These are phyloP conservation scores for Tadarida brasiliensis DNA, from an alignment of 2,797 vertebrate genomes.

Conservation along the genomic window DNA sequence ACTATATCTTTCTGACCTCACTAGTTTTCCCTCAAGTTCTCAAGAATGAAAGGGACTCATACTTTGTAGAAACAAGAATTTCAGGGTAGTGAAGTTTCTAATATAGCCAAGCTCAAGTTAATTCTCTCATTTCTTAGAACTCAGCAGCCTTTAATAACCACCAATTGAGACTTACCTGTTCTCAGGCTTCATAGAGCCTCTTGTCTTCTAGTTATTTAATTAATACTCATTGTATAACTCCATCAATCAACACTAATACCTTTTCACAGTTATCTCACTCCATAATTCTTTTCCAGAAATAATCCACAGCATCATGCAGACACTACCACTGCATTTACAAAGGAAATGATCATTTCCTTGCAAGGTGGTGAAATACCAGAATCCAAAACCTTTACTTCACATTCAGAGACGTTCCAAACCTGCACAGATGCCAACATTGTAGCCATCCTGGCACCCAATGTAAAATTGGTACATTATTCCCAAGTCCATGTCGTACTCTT, in stretches of 20 bases:
- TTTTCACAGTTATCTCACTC: background rate
- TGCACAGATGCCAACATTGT: background rate
- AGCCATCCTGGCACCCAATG: background rate
- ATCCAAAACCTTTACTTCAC: background rate
- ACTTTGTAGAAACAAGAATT: background rate
- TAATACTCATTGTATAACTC: background rate
- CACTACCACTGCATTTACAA: background rate
- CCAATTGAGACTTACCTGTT: background rate
- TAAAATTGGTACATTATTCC: background rate
- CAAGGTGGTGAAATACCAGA: background rate
- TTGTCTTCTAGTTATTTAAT: background rate
- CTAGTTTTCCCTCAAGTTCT: background rate
- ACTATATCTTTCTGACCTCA: background rate
- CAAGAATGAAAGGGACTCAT: background rate
- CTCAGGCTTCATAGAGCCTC: background rate
- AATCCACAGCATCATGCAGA: background rate
- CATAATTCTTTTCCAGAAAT: background rate
- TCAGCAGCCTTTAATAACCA: background rate
- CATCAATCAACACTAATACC: background rate
- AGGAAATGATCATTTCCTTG: background rate
- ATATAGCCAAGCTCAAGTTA: background rate
- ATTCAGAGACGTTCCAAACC: background rate
- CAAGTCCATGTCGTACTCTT: background rate
- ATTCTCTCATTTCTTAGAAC: background rate
- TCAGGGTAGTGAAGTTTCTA: background rate